A percentile compares a stretch with the other conserved stretches of the same genome.
phyloP scores from a whole-genome alignment of 1,140 invertebrate species.

The Mamestra configurata region DNA sequence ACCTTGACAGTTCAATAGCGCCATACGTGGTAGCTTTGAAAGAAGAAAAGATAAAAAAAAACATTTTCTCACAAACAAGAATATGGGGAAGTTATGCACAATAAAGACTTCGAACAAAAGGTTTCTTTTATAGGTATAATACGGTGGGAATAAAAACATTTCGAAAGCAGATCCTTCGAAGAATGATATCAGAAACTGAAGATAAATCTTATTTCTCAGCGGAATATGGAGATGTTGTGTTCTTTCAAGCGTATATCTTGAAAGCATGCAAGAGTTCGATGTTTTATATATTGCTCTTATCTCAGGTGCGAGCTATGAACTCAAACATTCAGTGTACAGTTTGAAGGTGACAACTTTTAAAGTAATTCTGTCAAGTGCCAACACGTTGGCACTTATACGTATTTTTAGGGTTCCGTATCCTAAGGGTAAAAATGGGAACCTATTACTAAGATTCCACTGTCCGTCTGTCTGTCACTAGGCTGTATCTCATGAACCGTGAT shows the following conservation, averaged over 20 bases:
- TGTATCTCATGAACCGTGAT: too few relatives aligned
- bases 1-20: constrained; percentile 6
- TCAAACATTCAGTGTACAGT: background rate
- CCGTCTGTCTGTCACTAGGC: too few relatives aligned
- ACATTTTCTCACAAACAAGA: constrained; percentile 4
- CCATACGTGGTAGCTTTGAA: background rate
- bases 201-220: background rate
- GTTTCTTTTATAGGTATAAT: constrained; percentile 29
- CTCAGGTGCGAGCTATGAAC: background rate
- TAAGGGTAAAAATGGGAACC: too few relatives aligned
- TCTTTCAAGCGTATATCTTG: background rate
- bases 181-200: background rate
- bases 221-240: background rate
- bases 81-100: constrained; percentile 19
- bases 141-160: constrained; percentile 5
- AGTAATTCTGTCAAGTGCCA: background rate
- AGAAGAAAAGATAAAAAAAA: background rate
- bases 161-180: constrained; percentile 2
- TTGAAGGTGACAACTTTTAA: background rate
- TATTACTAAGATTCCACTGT: too few relatives aligned
- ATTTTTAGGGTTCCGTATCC: too few relatives aligned
- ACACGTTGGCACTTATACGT: background rate
- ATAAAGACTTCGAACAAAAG: constrained; percentile 9
- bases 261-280: background rate
- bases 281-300: background rate